Evolutionary conservation across 2,113 vertebrate genomes (phyloP), one percentile per base, ranked within the genome.

Genomic region (Rhizomys pruinosus): DNA sequence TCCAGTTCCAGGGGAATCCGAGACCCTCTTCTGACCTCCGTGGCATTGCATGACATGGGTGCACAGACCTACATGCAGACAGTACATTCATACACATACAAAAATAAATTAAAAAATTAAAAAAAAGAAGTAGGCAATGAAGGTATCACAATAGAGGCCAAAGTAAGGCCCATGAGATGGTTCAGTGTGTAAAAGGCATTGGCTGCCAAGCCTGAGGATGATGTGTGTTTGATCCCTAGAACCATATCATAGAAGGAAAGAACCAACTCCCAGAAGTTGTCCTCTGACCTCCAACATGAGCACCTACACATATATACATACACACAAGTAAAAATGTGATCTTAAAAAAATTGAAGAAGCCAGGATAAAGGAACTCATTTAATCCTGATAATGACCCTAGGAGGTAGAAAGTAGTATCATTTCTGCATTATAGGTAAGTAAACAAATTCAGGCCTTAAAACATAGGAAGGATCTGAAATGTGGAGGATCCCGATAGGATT

Each of bases 391-490:
- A 74, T 44, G 42, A 44, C 12, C 39, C 22, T 73, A 68, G 34
- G 39, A 82, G n/a, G 27, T 64, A 87, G 52, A 93, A 92, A 73
- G 52, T n/a, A n/a, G 34, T 79, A 22, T 57, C 9, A 72, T 66
- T 76, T 23, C 52, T 68, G 69, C 47, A 91, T 94, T 57, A 92
- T 71, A 94, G 39, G 64, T 63, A 59, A 92, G 74, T n/a, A 89
- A 91, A 87, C 44, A 95, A 89, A 82, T 37, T 92, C 37, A 78
- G 81, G n/a, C 44, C 77, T 84, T 95, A 63, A 89, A 89, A 79
- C 11, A 84, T 34, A 52, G 5, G 25, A 73, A 85, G 57, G 19
- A 27, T 20, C 42, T 89, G 34, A 86, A 91, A 92, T 74, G 7
- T 87, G 27, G 64, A 80, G 27, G 9, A 78, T 55, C 12, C 64